Conservation (phyloP, 2,888 invertebrate genomes). For the Calliopum simillimum region DNA sequence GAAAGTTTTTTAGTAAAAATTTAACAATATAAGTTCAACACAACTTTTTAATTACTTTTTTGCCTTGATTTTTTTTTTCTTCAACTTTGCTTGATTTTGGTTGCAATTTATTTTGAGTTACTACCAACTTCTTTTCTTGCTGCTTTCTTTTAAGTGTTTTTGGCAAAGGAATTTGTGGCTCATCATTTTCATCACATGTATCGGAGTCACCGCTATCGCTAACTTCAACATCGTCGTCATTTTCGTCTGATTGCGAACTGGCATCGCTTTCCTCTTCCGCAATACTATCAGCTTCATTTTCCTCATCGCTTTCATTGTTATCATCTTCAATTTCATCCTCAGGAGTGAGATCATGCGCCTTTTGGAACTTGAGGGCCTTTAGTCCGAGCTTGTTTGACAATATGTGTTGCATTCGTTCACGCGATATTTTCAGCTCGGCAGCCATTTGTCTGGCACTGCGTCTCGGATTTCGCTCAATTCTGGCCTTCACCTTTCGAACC, state of each 20-base stretch:
- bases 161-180: conserved; percentile 40
- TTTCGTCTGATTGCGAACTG: conserved; percentile 3
- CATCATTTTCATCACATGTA: conserved; percentile 32
- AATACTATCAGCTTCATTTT: conserved; percentile 2
- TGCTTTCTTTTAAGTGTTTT: conserved; percentile 43
- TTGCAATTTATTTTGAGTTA: conserved; percentile 8
- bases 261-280: conserved; percentile 11
- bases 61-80: conserved; percentile 17
- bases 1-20: no score
- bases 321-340: no score
- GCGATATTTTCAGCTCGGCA: no score
- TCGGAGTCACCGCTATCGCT: conserved; percentile 25
- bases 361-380: no score
- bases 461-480: no score
- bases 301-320: background rate
- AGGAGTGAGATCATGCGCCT: no score
- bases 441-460: no score
- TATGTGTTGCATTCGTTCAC: no score
- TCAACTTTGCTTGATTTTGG: background rate
- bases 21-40: no score
- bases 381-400: no score
- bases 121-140: conserved; percentile 8
- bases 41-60: background rate
- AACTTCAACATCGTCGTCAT: conserved; percentile 17
- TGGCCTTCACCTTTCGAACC: no score